A percentile compares a stretch with the other conserved stretches of the same genome.
Conservation (phyloP, 2,113 vertebrate genomes). For the Oceanodroma tethys region DNA sequence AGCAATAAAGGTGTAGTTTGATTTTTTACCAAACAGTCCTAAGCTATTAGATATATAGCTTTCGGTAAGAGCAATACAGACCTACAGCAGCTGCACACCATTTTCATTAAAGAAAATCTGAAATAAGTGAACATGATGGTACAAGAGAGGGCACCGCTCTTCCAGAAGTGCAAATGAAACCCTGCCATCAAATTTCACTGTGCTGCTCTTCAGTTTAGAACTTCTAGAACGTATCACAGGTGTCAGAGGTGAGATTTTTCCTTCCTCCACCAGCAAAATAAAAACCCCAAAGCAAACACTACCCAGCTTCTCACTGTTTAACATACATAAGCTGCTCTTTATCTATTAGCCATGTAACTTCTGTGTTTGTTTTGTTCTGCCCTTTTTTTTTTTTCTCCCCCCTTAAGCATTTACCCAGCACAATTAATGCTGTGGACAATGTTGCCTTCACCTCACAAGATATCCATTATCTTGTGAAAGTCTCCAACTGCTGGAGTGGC, state of each 20-base stretch:
- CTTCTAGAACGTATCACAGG: neutral
- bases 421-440: neutral
- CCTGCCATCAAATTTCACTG: neutral
- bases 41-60: neutral
- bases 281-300: neutral
- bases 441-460: neutral
- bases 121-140: neutral
- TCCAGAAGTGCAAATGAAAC: neutral
- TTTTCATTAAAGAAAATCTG: neutral
- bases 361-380: neutral
- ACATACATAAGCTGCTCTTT: neutral
- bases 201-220: neutral
- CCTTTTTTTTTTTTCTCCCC: neutral
- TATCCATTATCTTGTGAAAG: neutral
- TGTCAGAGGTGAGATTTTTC: neutral
- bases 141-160: neutral
- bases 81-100: neutral
- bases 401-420: neutral
- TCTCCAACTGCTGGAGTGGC: neutral
- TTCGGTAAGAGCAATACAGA: neutral
- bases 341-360: neutral
- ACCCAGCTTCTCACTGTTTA: neutral
- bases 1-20: neutral
- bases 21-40: neutral
- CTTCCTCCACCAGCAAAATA: neutral